Evolutionary conservation across 64 coral and sea anemone species (phyloP).

Genomic region (Pocillopora damicornis): DNA sequence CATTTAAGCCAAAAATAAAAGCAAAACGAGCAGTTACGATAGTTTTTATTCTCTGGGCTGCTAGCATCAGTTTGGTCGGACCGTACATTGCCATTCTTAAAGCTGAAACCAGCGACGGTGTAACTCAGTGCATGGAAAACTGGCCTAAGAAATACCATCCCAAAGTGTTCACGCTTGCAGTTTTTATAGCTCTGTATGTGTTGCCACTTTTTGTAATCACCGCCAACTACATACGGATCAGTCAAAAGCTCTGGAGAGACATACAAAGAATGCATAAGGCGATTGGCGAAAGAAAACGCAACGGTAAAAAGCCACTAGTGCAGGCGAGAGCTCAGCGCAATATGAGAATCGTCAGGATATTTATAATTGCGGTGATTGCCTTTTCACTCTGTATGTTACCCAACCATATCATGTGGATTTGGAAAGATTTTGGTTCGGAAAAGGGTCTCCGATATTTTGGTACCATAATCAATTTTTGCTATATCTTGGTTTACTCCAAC

Average conservation of each 20-base stretch:
- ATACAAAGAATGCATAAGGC: slow-evolving; percentile 75
- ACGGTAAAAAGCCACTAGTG: slow-evolving; percentile 50
- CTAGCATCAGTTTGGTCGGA: slow-evolving; percentile 48
- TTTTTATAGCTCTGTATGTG: slow-evolving; percentile 73
- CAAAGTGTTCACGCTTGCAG: slow-evolving; percentile 60
- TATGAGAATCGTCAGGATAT: slow-evolving; percentile 88
- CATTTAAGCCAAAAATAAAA: slow-evolving; percentile 80
- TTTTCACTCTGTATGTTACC: slow-evolving; percentile 86
- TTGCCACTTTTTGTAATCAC: slow-evolving; percentile 77
- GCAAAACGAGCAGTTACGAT: slow-evolving; percentile 37
- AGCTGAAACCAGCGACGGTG: background rate
- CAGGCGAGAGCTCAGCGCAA: slow-evolving; percentile 74
- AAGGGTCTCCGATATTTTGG: slow-evolving; percentile 36
- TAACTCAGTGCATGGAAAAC: slow-evolving; percentile 28
- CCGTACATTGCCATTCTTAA: slow-evolving; percentile 65
- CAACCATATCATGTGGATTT: slow-evolving; percentile 89
- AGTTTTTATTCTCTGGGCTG: slow-evolving; percentile 51
- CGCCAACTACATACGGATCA: slow-evolving; percentile 79
- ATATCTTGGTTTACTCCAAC: slow-evolving; percentile 78
- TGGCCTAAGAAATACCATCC: slow-evolving; percentile 37
- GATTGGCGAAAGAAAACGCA: slow-evolving; percentile 44
- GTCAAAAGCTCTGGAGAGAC: slow-evolving; percentile 87
- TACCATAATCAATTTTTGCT: slow-evolving; percentile 66
- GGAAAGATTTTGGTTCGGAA: slow-evolving; percentile 69
- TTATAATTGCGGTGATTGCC: slow-evolving; percentile 65